Percentiles rank a stretch among this genome's conserved stretches.
These are phyloP conservation scores for Gobio gobio DNA, from an alignment of 2,113 vertebrate genomes.

Conservation along the genomic window DNA sequence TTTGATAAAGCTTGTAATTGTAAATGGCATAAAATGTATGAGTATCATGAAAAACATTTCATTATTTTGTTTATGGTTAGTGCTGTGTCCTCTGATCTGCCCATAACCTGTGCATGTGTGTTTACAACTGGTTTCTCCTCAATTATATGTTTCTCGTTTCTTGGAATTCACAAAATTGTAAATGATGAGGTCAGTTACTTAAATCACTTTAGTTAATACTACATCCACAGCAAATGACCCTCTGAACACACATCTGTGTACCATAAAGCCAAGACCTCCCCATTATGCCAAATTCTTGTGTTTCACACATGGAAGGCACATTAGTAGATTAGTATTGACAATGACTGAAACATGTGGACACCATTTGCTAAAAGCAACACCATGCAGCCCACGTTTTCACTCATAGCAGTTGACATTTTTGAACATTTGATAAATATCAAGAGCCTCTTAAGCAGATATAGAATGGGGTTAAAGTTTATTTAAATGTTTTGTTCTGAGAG, in stretches of 20 bases:
- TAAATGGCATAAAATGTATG: not conserved
- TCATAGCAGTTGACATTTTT: not conserved
- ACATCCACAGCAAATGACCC: constrained; percentile 71
- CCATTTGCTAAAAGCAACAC: constrained; percentile 42
- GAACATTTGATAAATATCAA: constrained; percentile 25
- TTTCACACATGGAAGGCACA: constrained; percentile 61
- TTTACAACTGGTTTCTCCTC: constrained; percentile 49
- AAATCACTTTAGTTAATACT: constrained; percentile 69
- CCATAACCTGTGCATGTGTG: not conserved
- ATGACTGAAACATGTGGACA: constrained; percentile 48
- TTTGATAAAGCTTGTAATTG: not conserved
- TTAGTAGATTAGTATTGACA: constrained; percentile 54
- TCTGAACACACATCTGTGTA: constrained; percentile 74
- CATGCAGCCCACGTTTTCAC: constrained; percentile 1
- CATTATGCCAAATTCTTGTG: constrained; percentile 55
- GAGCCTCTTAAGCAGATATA: not conserved
- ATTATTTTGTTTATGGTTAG: not conserved
- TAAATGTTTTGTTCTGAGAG: constrained; percentile 1
- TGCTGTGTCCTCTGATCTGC: not conserved
- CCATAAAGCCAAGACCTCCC: constrained; percentile 56
- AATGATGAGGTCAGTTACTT: constrained; percentile 67
- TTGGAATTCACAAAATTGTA: constrained; percentile 65
- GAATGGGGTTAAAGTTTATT: not conserved
- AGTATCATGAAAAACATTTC: too few relatives aligned
- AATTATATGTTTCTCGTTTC: constrained; percentile 64